A percentile compares a stretch with the other conserved stretches of the same genome.
Conservation (phyloP, 2,113 vertebrate species). For the Rhea americana region DNA sequence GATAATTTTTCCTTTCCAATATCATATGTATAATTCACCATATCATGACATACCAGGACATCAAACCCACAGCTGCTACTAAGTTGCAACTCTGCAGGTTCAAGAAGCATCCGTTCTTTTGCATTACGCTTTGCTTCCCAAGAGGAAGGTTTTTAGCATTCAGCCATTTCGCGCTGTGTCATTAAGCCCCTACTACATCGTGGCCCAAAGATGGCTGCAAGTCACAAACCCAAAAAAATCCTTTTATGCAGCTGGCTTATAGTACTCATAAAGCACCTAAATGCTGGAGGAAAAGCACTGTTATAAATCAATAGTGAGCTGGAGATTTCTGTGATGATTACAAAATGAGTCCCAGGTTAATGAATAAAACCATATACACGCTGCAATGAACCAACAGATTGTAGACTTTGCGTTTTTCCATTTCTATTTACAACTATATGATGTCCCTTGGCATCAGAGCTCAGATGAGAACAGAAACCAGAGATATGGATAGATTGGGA, state of each 20-base stretch:
- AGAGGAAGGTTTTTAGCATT: background rate
- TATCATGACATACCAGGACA: background rate
- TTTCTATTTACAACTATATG: background rate
- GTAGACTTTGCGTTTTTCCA: background rate
- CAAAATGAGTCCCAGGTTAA: background rate
- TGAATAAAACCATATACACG: accelerated
- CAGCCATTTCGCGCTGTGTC: background rate
- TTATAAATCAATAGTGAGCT: background rate
- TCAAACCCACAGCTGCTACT: background rate
- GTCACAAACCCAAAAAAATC: background rate
- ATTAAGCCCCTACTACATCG: accelerated
- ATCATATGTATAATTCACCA: background rate
- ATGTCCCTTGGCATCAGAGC: background rate
- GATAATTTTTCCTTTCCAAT: background rate
- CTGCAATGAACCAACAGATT: background rate
- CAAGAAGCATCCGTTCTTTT: background rate
- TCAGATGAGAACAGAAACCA: background rate
- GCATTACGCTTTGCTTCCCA: background rate
- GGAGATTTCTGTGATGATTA: background rate
- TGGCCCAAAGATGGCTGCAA: background rate
- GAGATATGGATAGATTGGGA: background rate
- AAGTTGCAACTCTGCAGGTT: background rate
- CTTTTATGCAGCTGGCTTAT: background rate
- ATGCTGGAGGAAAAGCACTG: background rate
- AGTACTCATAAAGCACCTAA: background rate